Evolutionary conservation across 2,797 vertebrate species (phyloP).

Genomic region (Petrocephalus schoutedeni): DNA sequence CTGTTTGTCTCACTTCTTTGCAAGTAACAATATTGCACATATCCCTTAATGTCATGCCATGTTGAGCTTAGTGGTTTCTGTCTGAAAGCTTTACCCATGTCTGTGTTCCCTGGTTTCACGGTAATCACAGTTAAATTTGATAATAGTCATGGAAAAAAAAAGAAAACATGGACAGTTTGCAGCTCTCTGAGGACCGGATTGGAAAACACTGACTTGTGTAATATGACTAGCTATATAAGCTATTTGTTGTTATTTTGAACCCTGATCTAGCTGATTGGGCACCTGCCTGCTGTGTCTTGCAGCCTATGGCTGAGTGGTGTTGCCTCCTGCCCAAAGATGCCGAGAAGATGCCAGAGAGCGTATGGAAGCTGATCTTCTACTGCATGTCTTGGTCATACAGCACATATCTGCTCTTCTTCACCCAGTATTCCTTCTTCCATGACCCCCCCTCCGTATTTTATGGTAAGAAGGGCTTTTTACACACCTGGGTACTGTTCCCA

Average conservation of each 20-base stretch:
- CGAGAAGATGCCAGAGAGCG: slow-evolving; percentile 92
- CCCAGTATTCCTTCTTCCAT: slow-evolving; percentile 83
- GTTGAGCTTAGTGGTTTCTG: not conserved
- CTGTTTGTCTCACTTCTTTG: too few relatives aligned
- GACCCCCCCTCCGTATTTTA: slow-evolving; percentile 85
- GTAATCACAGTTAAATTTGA: not conserved
- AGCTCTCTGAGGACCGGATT: not conserved
- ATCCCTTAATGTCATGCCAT: not conserved
- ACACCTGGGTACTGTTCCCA: not conserved
- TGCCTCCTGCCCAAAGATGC: slow-evolving; percentile 79
- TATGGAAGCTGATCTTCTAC: slow-evolving; percentile 96
- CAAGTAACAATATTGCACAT: too few relatives aligned
- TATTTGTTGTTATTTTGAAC: not conserved
- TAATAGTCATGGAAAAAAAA: not conserved
- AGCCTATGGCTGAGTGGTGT: slow-evolving; percentile 82
- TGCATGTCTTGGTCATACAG: slow-evolving; percentile 83
- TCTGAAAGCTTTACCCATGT: not conserved
- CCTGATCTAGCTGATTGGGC: not conserved
- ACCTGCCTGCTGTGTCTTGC: slow-evolving; percentile 23
- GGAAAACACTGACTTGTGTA: not conserved
- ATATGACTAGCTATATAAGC: not conserved
- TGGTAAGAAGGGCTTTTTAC: slow-evolving; percentile 59
- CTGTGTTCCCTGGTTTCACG: not conserved
- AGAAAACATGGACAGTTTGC: not conserved
- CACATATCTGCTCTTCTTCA: slow-evolving; percentile 86